Base-by-base conservation (phyloP, 2,113 vertebrate species). In the Chiloscyllium plagiosum region DNA sequence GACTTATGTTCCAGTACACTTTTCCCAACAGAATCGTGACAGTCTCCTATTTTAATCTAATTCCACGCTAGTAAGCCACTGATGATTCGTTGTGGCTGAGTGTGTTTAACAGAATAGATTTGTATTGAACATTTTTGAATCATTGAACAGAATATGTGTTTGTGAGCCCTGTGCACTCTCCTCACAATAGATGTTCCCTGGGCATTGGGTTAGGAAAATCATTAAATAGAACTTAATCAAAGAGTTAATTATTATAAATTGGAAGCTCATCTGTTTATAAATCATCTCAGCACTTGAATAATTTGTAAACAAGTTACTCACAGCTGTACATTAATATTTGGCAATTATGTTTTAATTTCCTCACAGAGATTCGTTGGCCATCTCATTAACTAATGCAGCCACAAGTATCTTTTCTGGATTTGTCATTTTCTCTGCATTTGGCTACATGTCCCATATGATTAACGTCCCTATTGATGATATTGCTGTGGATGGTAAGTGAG, bases 401-500 rank as follows among this genome's bases (percentile, higher is more conserved):
- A 98, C 98, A 87, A 98, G 98, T 69, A 97, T 98, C 96, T 89
- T 98, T 78, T 97, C 98, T 78, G 98, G 98, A 0, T 98, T 98
- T 95, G 97, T 98, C 78, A 98, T 98, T 92, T 98, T 98, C 96
- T 98, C 98, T 26, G 98, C 97, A 1, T 97, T 98, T 47, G 98
- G 98, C 5, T 98, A 98, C 96, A 98, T 98, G 98, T 98, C 98
- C n/a, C 69, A 98, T 85, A 96, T 98, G 37, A 97, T 98, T 96
- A 97, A 96, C 22, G 96, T 98, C 76, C 97, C 97, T 24, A 96
- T 98, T 96, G 96, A 70, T 19, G 37, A 98, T 0, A 96, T 98
- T 94, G 98, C 98, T 29, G 98, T 98, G 20, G 98, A 98, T 83
- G 98, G 98, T 98, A 95, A 96, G 96, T 96, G 95, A 93, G 1